Base-by-base conservation (phyloP, 1,140 invertebrate genomes). In the Nasonia vitripennis region DNA sequence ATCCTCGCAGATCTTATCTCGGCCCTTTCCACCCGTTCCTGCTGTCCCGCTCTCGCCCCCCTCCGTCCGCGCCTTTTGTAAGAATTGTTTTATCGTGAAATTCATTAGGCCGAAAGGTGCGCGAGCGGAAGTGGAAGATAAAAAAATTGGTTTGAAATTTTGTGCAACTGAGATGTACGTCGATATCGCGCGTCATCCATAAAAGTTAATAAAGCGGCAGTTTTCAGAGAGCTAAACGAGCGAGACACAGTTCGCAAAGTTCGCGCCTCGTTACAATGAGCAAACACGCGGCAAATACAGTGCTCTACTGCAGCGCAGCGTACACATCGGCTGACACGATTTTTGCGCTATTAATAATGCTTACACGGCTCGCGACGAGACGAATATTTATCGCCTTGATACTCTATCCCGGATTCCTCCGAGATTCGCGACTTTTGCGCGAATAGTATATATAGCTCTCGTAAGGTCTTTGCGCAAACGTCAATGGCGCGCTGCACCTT, bases 1-100 rank as follows among this genome's bases (percentile, higher is more conserved):
- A 83, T 74, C 6, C 70, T 62, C 23, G 45, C 20, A 62, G 62
- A 48, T 85, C 62, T 84, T 78, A 84, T 70, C 74, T n/a, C 34
- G 41, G 78, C 73, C 41, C 48, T 48, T 67, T 6, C 48, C 34
- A 11, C 82, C 37, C 20, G 14, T 55, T 23, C 6, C 75, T 6
- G 17, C 20, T 7, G 23, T 62, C 17, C 27, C n/a, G 41, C 37
- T 51, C 67, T 31, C 27, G 27, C 27, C 27, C n/a, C n/a, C 17
- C 27, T 68, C 79, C 68, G 7, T 31, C 37, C 34, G 23, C 17
- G 70, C 7, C 55, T 62, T 20, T 62, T 62, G 55, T 62, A 6
- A 4, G 20, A 62, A n/a, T n/a, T 62, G 55, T 62, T 62, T 62
- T 62, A 62, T 62, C n/a, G 55, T n/a, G 55, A 62, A 62, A 62